Evolutionary conservation across 2,797 vertebrate species (phyloP).

Genomic region (Tangara arthus): DNA sequence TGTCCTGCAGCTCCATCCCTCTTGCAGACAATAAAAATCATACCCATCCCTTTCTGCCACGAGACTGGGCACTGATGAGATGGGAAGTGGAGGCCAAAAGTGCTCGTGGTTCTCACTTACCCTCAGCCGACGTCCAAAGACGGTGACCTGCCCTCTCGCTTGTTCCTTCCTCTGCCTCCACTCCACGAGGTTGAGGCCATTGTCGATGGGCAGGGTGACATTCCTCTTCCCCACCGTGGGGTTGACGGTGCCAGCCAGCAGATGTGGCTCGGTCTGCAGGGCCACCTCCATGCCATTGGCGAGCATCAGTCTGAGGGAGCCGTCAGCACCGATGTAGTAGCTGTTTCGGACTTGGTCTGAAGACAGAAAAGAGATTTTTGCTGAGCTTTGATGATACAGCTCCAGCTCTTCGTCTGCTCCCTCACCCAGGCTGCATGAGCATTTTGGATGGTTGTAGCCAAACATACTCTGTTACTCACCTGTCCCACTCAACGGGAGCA

Average conservation of each 20-base stretch:
- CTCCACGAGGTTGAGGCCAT: constrained; percentile 95
- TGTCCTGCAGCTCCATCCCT: neutral
- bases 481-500: fast-evolving
- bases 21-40: neutral
- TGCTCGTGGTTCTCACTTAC: constrained; percentile 71
- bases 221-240: constrained; percentile 96
- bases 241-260: constrained; percentile 94
- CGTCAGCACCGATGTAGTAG: constrained; percentile 94
- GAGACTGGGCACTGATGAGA: neutral
- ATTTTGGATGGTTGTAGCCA: neutral
- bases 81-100: neutral
- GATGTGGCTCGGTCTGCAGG: constrained; percentile 94
- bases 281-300: constrained; percentile 99
- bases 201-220: constrained; percentile 94
- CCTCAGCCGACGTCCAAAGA: constrained; percentile 93
- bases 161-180: constrained; percentile 98
- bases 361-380: neutral
- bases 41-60: neutral
- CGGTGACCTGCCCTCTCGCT: constrained; percentile 92
- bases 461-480: neutral
- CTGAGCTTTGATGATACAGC: neutral
- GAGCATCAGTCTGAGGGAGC: constrained; percentile 90
- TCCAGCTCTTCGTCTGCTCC: neutral
- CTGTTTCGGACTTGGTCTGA: constrained; percentile 98
- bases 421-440: neutral